These are phyloP conservation scores for Lanius collurio DNA, from an alignment of 2,113 vertebrate genomes.

Conservation along the genomic window DNA sequence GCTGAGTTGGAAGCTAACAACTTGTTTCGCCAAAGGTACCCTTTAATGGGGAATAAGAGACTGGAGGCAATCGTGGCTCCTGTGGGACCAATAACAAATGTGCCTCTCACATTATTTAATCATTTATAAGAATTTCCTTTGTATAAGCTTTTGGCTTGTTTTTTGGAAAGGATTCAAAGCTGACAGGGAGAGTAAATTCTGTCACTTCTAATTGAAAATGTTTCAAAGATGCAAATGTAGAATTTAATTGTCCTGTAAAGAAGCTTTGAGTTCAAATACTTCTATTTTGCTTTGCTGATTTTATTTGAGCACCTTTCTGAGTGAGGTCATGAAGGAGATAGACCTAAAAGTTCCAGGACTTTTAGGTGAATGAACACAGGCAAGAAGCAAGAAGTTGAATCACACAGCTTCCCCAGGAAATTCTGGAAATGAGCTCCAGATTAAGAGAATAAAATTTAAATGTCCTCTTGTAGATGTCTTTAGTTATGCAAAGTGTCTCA, in stretches of 20 bases:
- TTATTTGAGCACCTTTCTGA: neutral
- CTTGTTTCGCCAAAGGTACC: slow-evolving; percentile 86
- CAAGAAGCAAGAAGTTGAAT: neutral
- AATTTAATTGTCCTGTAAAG: neutral
- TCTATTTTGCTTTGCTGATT: neutral
- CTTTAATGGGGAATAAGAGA: neutral
- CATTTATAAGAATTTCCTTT: neutral
- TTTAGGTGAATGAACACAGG: too few relatives aligned
- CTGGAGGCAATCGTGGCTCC: neutral
- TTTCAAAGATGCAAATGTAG: neutral
- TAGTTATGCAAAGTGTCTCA: neutral
- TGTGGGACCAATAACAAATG: neutral
- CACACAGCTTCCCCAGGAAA: neutral
- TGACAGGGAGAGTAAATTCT: neutral
- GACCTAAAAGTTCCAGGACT: neutral
- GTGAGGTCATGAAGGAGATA: neutral
- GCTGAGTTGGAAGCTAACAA: slow-evolving; percentile 80
- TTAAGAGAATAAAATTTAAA: neutral
- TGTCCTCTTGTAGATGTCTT: neutral
- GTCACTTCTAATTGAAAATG: neutral
- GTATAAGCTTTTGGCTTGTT: neutral
- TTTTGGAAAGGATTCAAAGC: neutral
- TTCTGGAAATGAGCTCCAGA: neutral
- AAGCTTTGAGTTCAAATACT: neutral
- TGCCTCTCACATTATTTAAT: neutral